Evolutionary conservation across 2,797 vertebrate species (phyloP).

Genomic region (Eulemur mongoz): DNA sequence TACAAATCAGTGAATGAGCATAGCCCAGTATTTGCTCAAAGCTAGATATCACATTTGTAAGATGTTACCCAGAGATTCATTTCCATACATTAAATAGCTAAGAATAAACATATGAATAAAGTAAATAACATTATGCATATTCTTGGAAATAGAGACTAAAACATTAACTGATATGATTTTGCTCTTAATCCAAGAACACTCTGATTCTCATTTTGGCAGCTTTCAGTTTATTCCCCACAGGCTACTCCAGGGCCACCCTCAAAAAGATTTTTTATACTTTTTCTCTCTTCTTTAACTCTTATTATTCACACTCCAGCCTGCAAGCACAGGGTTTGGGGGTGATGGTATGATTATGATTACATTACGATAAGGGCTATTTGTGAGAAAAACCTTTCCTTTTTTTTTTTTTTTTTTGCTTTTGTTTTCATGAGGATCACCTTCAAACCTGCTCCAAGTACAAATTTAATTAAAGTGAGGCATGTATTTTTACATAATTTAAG

Average conservation of each 20-base stretch:
- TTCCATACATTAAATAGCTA: background rate
- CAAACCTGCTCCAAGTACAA: background rate
- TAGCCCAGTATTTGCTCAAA: slow-evolving; percentile 3
- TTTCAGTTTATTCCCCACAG: background rate
- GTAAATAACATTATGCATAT: background rate
- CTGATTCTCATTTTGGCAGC: background rate
- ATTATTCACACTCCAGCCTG: background rate
- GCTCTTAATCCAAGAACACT: background rate
- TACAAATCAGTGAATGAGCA: slow-evolving; percentile 39
- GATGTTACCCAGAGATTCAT: background rate
- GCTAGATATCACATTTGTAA: background rate
- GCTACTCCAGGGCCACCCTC: background rate
- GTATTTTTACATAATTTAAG: background rate
- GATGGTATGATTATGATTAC: background rate
- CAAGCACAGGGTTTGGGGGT: background rate
- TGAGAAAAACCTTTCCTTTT: background rate
- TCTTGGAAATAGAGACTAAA: slow-evolving; percentile 22
- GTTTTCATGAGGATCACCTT: background rate
- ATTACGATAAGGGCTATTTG: background rate
- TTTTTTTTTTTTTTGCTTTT: background rate
- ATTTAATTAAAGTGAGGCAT: background rate
- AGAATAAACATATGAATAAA: background rate
- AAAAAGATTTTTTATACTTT: background rate
- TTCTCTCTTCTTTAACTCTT: background rate
- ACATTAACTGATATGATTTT: background rate